Conservation (phyloP, 1,140 invertebrate species). For the Oedothorax gibbosus region DNA sequence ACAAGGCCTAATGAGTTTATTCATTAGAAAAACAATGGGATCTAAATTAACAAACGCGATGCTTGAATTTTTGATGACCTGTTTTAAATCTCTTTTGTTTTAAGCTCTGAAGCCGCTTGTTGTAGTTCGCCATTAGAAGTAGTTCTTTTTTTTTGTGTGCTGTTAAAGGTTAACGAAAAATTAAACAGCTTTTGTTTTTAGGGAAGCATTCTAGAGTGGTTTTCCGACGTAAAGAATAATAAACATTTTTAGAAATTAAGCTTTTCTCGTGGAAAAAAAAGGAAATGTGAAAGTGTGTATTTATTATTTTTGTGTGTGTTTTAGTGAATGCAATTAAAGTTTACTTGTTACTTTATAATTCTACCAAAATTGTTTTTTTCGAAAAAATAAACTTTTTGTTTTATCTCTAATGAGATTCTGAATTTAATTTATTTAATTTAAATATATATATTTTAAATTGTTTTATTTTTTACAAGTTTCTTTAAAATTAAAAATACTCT, state of each 20-base stretch:
- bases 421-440: too few relatives aligned
- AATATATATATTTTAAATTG: too few relatives aligned
- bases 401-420: too few relatives aligned
- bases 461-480: too few relatives aligned
- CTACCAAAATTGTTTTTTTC: too few relatives aligned
- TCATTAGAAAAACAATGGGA: constrained; percentile 52
- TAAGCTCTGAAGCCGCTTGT: background rate
- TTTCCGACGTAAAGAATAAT: constrained; percentile 43
- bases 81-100: constrained; percentile 55
- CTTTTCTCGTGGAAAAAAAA: too few relatives aligned
- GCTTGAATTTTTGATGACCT: constrained; percentile 53
- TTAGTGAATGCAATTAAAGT: too few relatives aligned
- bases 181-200: constrained; percentile 56
- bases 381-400: too few relatives aligned
- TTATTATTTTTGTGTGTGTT: too few relatives aligned
- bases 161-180: constrained; percentile 48
- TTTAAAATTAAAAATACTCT: too few relatives aligned
- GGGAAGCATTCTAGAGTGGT: constrained; percentile 39
- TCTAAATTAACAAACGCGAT: constrained; percentile 22
- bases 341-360: too few relatives aligned
- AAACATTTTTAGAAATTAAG: constrained; percentile 31
- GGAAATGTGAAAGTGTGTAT: too few relatives aligned
- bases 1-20: constrained; percentile 54
- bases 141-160: constrained; percentile 34
- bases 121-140: constrained; percentile 45